Evolutionary conservation across 2,888 invertebrate genomes (phyloP).

Genomic region (Erpobdella octoculata): DNA sequence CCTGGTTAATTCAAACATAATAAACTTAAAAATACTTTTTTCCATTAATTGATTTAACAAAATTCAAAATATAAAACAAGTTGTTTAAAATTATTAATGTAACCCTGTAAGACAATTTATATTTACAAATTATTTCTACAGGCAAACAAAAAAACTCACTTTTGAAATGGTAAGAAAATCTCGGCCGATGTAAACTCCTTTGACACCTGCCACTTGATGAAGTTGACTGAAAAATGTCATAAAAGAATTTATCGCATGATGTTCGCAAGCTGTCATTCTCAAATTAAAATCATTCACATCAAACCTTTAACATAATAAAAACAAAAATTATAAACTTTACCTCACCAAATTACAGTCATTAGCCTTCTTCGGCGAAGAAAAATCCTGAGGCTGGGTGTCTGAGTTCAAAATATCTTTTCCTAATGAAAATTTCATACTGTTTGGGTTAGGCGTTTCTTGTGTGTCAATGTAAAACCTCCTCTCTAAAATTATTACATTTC

Average conservation of each 20-base stretch:
- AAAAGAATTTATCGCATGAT: background rate
- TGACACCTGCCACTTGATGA: conserved; percentile 89
- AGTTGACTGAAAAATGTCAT: conserved; percentile 59
- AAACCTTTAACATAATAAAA: background rate
- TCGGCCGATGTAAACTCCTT: conserved; percentile 83
- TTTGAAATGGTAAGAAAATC: conserved; percentile 95
- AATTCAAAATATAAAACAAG: background rate
- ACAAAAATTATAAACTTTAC: conserved; percentile 16
- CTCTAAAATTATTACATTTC: no score
- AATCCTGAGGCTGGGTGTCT: conserved; percentile 2
- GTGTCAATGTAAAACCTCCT: conserved; percentile 74
- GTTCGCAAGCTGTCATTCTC: background rate
- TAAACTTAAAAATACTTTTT: no score
- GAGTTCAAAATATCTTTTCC: background rate
- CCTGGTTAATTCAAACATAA: background rate
- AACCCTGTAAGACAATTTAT: background rate
- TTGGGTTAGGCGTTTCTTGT: conserved; percentile 97
- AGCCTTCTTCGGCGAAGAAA: background rate
- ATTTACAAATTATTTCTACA: background rate
- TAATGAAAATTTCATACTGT: conserved; percentile 74
- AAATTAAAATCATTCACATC: background rate
- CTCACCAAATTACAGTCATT: background rate
- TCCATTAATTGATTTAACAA: no score
- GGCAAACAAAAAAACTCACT: conserved; percentile 54
- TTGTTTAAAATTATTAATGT: background rate